Conservation (phyloP, 2,888 invertebrate genomes). For the Xiphydria camelus region DNA sequence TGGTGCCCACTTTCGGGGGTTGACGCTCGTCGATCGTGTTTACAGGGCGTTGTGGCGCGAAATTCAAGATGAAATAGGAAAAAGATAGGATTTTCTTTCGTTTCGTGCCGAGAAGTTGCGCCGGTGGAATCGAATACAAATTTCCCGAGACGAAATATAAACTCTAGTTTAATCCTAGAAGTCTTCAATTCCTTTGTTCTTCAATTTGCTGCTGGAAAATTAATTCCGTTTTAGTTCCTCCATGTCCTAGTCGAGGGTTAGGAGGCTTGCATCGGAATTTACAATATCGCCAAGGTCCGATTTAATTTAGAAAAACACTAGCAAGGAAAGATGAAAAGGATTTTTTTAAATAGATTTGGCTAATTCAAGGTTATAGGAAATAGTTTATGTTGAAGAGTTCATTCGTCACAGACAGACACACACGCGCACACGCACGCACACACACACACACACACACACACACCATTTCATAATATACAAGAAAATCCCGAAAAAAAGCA, state of each 20-base stretch:
- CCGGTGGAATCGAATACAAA: no score
- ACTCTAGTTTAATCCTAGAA: not conserved
- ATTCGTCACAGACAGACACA: slow-evolving; percentile 5
- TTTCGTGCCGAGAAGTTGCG: no score
- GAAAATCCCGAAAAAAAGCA: slow-evolving; percentile 11
- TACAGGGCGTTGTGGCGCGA: no score
- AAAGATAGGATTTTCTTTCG: no score
- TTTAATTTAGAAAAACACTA: not conserved
- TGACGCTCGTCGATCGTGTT: no score
- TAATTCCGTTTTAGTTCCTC: not conserved
- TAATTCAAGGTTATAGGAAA: no score
- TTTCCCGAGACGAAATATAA: not conserved
- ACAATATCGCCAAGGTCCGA: slow-evolving; percentile 28
- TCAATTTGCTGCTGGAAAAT: not conserved
- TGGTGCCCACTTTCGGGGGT: no score
- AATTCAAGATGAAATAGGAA: no score
- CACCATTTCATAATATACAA: slow-evolving; percentile 3
- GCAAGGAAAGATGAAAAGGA: no score
- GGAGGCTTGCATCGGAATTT: not conserved
- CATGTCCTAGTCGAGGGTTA: not conserved
- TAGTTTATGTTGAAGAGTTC: slow-evolving; percentile 7
- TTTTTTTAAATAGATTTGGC: no score
- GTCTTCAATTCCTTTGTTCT: not conserved
- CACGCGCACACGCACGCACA: slow-evolving; percentile 5
- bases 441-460: slow-evolving; percentile 4